Base-by-base conservation (phyloP, 1,140 invertebrate species). In the Drosophila novamexicana region DNA sequence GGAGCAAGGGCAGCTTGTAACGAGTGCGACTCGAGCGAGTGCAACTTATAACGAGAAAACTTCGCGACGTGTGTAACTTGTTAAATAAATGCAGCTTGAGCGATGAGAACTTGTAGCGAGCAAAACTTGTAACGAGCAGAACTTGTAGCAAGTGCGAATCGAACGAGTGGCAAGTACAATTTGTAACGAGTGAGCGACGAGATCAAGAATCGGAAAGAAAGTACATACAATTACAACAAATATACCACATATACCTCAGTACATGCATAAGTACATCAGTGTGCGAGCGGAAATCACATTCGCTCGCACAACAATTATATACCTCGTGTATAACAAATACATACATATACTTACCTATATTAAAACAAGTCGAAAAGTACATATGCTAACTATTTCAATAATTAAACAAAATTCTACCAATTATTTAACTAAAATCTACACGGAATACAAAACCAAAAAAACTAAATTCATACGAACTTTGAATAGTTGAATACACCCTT, bases 171-270 rank as follows among this genome's bases (percentile, higher is more conserved):
- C 32, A 34, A 39, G 36, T 49, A 14, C 16, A 39, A 34, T 9
- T 18, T 1, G 40, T 12, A 45, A 12, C 32, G 57, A 52, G 36
- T n/a, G 66, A 66, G 34, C 44, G 57, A 61, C 50, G 49, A 64
- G 80, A 65, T 65, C 59, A 77, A 83, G 72, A 72, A 80, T 56
- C 57, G 69, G 83, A 88, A 84, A 82, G 84, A 77, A 80, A 89
- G 84, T 89, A 89, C 84, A 89, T 89, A 88, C 83, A 88, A 83
- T 65, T 65, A 74, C 76, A 85, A 86, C 83, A 86, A 86, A 83
- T 89, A 89, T 89, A 89, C 84, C 84, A 89, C 84, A 89, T 89
- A 89, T 89, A 89, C 84, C 84, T 89, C 84, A 89, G 84, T 89
- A 89, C 84, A 89, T 89, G 75, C 70, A 89, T 89, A 89, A 89